Evolutionary conservation across 2,113 vertebrate genomes (phyloP).

Genomic region (Melanotaenia duboulayi): DNA sequence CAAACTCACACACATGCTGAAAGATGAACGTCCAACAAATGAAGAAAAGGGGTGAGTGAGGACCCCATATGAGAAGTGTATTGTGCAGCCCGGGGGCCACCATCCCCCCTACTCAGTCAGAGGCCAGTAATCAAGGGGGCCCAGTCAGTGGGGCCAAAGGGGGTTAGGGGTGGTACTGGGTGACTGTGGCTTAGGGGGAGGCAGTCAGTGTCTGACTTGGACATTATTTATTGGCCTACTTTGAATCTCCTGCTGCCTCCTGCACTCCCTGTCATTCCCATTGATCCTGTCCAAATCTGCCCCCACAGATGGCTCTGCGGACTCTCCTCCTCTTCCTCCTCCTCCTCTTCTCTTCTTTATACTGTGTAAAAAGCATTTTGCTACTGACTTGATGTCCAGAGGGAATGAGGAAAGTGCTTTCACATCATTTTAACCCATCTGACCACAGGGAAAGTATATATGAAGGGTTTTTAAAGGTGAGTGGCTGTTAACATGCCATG

Average conservation of each 20-base stretch:
- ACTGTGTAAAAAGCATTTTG: slow-evolving; percentile 36
- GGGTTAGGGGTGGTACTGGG: slow-evolving; percentile 45
- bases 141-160: slow-evolving; percentile 43
- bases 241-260: slow-evolving; percentile 80
- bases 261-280: slow-evolving; percentile 80
- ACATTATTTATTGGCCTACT: slow-evolving; percentile 85
- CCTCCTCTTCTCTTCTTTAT: slow-evolving; percentile 13
- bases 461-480: slow-evolving; percentile 16
- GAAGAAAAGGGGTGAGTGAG: slow-evolving; percentile 74
- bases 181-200: slow-evolving; percentile 51
- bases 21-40: slow-evolving; percentile 82
- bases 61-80: slow-evolving; percentile 66
- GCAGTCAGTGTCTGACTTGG: slow-evolving; percentile 74
- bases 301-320: slow-evolving; percentile 50
- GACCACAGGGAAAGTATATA: slow-evolving; percentile 2
- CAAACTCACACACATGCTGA: slow-evolving; percentile 77
- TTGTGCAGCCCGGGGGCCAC: slow-evolving; percentile 62
- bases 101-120: slow-evolving; percentile 17
- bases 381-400: slow-evolving; percentile 18
- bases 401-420: slow-evolving; percentile 40
- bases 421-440: slow-evolving; percentile 10
- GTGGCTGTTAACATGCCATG: slow-evolving; percentile 17
- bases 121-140: slow-evolving; percentile 76
- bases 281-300: slow-evolving; percentile 78
- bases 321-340: not conserved